Evolutionary conservation across 2,113 vertebrate species (phyloP), one percentile per base, ranked within the genome.

Genomic region (Steatornis caripensis): DNA sequence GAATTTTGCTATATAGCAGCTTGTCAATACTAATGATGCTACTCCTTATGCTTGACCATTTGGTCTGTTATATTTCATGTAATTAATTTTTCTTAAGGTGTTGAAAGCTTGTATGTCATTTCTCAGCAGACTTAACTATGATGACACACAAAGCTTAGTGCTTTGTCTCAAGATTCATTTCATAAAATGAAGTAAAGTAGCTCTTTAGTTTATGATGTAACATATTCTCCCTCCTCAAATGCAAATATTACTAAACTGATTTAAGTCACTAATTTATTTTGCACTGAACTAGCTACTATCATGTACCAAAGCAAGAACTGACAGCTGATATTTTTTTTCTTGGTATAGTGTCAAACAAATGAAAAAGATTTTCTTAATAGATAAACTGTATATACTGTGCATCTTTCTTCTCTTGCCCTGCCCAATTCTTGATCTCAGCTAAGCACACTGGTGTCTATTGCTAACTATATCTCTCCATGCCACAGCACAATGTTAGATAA

Each of bases 31-130:
- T 22, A 48, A 60, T 69, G 80, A 74, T 95, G 39, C 61, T 93
- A 6, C 71, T 93, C 77, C 89, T 94, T 94, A 78, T 93, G 75
- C 84, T 85, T 97, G 97, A 96, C 91, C 94, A 95, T 98, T 97
- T 98, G 91, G 89, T 96, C 91, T 97, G 30, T 49, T 94, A 88
- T n/a, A 78, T 94, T 61, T 77, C 91, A 74, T 87, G 84, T 62
- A 97, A 95, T 92, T 94, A 80, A 85, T 93, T 92, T 97, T 91
- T 94, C 78, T 87, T 77, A 96, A 97, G 87, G 88, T 95, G 89
- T 97, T 96, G 91, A 96, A 97, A 95, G 74, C 90, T 89, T 55
- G 91, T 89, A 79, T 93, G 57, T 94, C n/a, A 76, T 93, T 83
- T 70, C 89, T 51, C 61, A 89, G 36, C 68, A 96, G 82, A 89